These are phyloP conservation scores for Aegotheles bennettii DNA, from an alignment of 2,113 vertebrate genomes.

Conservation along the genomic window DNA sequence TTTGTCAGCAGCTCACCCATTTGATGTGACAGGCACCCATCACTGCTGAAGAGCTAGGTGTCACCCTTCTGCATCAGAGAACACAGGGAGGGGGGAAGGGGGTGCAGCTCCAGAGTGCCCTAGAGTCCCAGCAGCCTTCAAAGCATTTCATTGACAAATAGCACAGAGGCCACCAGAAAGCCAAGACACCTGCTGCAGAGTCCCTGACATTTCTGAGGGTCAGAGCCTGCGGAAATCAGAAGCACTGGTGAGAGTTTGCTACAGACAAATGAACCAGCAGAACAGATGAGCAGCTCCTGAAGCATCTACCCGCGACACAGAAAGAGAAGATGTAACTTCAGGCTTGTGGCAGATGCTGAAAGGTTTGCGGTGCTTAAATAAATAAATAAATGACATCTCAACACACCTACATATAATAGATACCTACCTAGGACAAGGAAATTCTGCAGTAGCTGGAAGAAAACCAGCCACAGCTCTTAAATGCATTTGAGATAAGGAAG, in stretches of 20 bases:
- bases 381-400: background rate
- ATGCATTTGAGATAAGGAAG: background rate
- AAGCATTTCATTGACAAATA: background rate
- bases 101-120: background rate
- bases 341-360: constrained; percentile 29
- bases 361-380: constrained; percentile 9
- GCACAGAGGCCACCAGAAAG: background rate
- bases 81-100: background rate
- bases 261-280: background rate
- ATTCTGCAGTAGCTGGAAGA: constrained; percentile 26
- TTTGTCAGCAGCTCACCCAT: background rate
- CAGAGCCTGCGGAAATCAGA: background rate
- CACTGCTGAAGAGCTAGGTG: background rate
- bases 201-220: background rate
- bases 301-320: background rate
- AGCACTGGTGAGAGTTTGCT: background rate
- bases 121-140: background rate
- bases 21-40: background rate
- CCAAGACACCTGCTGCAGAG: background rate
- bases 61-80: background rate
- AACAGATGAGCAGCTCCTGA: constrained; percentile 15
- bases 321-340: background rate
- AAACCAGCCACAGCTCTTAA: background rate
- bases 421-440: constrained; percentile 31
- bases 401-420: background rate